Evolutionary conservation across 2,888 invertebrate species (phyloP).

Genomic region (Pollenia labialis): DNA sequence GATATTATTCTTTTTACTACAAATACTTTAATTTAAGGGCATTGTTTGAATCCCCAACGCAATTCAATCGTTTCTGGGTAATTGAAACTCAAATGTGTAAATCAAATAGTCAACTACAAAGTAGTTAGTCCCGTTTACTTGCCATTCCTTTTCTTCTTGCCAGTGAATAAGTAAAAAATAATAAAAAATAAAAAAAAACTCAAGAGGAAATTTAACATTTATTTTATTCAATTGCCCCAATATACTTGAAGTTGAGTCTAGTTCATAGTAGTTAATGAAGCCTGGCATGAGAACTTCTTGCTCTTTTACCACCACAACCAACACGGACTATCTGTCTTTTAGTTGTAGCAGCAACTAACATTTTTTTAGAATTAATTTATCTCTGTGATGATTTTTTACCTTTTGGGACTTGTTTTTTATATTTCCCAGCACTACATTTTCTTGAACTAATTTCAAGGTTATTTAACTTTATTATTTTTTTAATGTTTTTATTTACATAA

Average conservation of each 20-base stretch:
- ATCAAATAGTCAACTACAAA: constrained; percentile 4
- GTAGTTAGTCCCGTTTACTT: neutral
- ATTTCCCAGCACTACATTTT: neutral
- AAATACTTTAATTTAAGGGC: neutral
- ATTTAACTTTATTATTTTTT: neutral
- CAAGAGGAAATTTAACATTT: neutral
- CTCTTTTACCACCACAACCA: neutral
- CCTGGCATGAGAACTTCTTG: neutral
- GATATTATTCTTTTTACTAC: no score
- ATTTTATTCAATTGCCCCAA: neutral
- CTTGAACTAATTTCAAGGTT: neutral
- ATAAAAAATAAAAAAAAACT: neutral
- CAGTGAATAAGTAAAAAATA: neutral
- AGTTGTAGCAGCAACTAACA: neutral
- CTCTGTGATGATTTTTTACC: constrained; percentile 20
- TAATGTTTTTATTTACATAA: neutral
- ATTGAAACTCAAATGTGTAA: neutral
- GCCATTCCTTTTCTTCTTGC: neutral
- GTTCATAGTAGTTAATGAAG: neutral
- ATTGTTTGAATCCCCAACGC: neutral
- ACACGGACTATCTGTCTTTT: neutral
- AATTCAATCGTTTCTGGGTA: neutral
- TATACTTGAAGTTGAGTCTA: neutral
- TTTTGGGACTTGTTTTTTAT: constrained; percentile 6
- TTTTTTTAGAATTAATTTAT: neutral